These are phyloP conservation scores for Calidris pygmaea DNA, from an alignment of 2,113 vertebrate genomes.

Conservation along the genomic window DNA sequence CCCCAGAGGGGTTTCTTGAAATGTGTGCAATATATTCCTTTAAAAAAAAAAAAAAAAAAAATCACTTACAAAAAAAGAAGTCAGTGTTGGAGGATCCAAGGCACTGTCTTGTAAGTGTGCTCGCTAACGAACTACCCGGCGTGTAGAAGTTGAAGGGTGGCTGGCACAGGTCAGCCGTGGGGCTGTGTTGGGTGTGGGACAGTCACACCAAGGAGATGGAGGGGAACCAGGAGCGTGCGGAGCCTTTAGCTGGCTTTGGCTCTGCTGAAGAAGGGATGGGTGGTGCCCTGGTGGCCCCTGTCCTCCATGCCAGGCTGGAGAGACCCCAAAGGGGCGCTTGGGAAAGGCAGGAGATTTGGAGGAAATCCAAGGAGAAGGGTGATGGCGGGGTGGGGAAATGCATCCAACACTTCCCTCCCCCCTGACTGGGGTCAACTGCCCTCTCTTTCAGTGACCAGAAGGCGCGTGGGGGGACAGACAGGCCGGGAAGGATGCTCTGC, in stretches of 20 bases:
- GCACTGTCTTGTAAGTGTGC: not conserved
- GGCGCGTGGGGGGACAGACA: accelerated
- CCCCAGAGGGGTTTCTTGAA: constrained; percentile 58
- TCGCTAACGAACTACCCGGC: accelerated
- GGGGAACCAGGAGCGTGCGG: not conserved
- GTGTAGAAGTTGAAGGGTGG: not conserved
- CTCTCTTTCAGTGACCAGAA: accelerated
- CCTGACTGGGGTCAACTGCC: not conserved
- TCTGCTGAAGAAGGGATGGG: not conserved
- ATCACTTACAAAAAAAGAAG: not conserved
- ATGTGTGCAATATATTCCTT: constrained; percentile 47
- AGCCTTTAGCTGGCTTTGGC: accelerated
- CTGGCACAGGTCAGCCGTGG: not conserved
- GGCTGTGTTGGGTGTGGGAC: not conserved
- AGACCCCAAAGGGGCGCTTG: accelerated
- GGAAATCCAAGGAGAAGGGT: not conserved
- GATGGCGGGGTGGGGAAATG: not conserved
- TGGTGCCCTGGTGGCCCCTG: not conserved
- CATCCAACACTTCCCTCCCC: not conserved
- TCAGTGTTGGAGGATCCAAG: not conserved
- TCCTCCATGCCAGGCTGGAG: not conserved
- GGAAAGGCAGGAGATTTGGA: not conserved
- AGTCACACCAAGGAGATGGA: not conserved
- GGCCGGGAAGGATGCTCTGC: not conserved
- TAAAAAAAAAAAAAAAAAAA: not conserved